Evolutionary conservation across 2,888 invertebrate genomes (phyloP), one percentile per base, ranked within the genome.

Genomic region (Plebejus melissa): DNA sequence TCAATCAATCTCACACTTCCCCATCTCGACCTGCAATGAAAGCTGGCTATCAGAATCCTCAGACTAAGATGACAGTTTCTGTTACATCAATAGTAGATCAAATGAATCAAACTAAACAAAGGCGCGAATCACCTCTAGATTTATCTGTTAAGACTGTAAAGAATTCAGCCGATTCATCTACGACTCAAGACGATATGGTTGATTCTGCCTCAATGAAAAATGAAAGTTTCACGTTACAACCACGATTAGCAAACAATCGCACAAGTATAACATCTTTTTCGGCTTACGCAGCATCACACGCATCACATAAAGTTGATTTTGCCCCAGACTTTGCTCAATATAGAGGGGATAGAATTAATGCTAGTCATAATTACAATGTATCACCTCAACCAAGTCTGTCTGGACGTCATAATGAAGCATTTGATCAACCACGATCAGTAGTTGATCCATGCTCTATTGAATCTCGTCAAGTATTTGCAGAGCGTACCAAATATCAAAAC

Each of bases 141-240:
- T 93, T 98, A 75, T 98, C 98, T 0, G 97, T 98, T 71, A 98
- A 98, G 87, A 98, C 98, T 1, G 96, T 98, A 0, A 96, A 97
- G 85, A 97, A 97, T 74, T 96, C 97, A 4, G 97, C 98, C 0
- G 98, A 98, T 88, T 98, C 98, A 0, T 98, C 98, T 0, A 98
- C 98, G 0, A 96, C 97, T 16, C 95, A 95, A 82, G 96, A 96
- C 82, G 95, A 95, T 76, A 87, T 92, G 3, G 84, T 92, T 16
- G 95, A 95, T 82, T 92, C 92, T 22, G 87, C 84, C 36, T 84
- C 87, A 9, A 81, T 84, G 77, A 93, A 93, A 79, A 88, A 81
- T 82, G 91, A 91, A 83, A 82, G 83, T 60, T 80, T 88, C 77
- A 80, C 88, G 46, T 77, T 89, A 75, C 88, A 87, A 81, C 83